Evolutionary conservation across 2,888 invertebrate genomes (phyloP), one percentile per base, ranked within the genome.

Genomic region (Penaeus monodon): DNA sequence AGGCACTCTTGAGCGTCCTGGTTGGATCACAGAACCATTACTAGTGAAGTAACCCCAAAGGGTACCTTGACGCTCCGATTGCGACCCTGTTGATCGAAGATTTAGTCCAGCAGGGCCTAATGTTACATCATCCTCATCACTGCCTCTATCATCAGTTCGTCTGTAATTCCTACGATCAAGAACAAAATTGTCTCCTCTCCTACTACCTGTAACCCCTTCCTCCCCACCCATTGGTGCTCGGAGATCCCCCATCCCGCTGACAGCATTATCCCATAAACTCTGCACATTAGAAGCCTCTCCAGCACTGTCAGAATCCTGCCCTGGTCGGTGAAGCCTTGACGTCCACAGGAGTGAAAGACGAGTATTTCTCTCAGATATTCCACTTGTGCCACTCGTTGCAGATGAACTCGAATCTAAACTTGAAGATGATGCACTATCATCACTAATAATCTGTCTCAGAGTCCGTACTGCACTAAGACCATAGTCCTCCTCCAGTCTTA

Each of bases 361-460:
- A 22, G 88, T 88, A 76, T 88, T 88, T 44, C 88, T 80, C 63
- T 88, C 88, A 1, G 86, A 83, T 14, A 84, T 77, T 14, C 88
- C 86, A 68, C 88, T 88, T 6, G 88, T 81, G 20, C 83, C 86
- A n/a, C 84, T 84, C 29, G 87, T 87, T 12, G 87, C 87, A 20
- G 87, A 87, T n/a, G 86, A 86, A 38, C 79, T 79, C 20, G 88
- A 88, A 73, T 88, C 88, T 7, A 88, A 73, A 44, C 85, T 85
- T 14, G 88, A 88, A n/a, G 88, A 88, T 20, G 88, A 88, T 68
- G 88, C 88, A 80, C 86, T 86, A 73, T 88, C 88, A 65, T 88
- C 88, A 73, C 88, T 88, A 49, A 88, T 83, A 49, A 87, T 87
- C 66, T 81, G 81, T 63, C 81, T n/a, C n/a, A 81, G 65, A 33